A percentile compares a stretch with the other conserved stretches of the same genome.
phyloP scores from a whole-genome alignment of 2,113 vertebrate genomes.

The Chlorodrepanis virens region DNA sequence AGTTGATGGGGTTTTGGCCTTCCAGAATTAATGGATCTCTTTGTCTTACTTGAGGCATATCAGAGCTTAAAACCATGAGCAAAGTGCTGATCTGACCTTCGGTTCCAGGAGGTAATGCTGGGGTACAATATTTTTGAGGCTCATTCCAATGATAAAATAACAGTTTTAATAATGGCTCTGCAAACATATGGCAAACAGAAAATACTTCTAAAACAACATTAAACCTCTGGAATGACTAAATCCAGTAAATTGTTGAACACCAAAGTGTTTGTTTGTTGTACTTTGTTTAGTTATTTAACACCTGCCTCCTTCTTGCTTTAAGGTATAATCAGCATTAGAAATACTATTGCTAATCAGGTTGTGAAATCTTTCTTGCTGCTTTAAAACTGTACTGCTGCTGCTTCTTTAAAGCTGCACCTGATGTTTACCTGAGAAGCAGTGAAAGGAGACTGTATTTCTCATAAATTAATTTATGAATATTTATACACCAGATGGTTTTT shows the following conservation, averaged over 20 bases:
- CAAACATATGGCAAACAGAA: constrained; percentile 44
- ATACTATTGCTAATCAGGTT: not conserved
- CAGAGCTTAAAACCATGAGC: not conserved
- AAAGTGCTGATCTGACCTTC: constrained; percentile 46
- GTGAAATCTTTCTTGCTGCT: not conserved
- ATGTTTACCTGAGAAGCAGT: constrained; percentile 31
- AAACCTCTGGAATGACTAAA: not conserved
- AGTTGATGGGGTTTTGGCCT: constrained; percentile 7
- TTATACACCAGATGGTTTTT: constrained; percentile 22
- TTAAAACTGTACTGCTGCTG: not conserved
- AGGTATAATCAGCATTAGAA: constrained; percentile 28
- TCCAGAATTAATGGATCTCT: constrained; percentile 55
- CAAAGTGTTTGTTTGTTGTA: not conserved
- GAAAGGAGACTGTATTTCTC: not conserved
- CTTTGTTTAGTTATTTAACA: constrained; percentile 60
- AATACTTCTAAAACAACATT: constrained; percentile 44
- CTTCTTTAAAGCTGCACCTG: not conserved
- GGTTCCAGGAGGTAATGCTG: not conserved
- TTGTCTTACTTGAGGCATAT: constrained; percentile 1
- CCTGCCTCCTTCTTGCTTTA: constrained; percentile 9
- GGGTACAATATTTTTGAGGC: constrained; percentile 28
- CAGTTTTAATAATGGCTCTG: constrained; percentile 47
- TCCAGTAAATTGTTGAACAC: not conserved
- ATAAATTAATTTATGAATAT: constrained; percentile 23
- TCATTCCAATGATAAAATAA: constrained; percentile 48